These are phyloP conservation scores for Trigoniulus corallinus DNA, from an alignment of 1,140 invertebrate species.

Conservation along the genomic window DNA sequence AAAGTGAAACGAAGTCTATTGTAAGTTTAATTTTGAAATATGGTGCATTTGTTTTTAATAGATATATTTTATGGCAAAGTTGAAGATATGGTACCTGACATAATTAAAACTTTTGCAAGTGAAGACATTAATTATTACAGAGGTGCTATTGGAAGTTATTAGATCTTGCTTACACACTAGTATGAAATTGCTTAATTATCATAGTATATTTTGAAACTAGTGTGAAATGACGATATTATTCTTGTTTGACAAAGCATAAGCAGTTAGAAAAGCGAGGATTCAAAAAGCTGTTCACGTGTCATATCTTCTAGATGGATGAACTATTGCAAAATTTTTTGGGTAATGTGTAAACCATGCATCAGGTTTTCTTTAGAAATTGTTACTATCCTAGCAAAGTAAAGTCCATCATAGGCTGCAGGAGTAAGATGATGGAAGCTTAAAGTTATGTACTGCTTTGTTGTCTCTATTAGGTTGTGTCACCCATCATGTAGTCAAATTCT, in stretches of 20 bases:
- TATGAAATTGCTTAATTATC: slow-evolving; percentile 15
- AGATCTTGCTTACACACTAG: slow-evolving; percentile 65
- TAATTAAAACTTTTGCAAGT: slow-evolving; percentile 28
- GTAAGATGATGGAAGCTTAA: too few relatives aligned
- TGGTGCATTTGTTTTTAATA: neutral
- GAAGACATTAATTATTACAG: slow-evolving; percentile 58
- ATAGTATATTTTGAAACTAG: neutral
- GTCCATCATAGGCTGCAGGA: too few relatives aligned
- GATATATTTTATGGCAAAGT: slow-evolving; percentile 26
- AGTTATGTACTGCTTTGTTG: neutral
- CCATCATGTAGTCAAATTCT: slow-evolving; percentile 62
- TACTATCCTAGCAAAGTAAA: too few relatives aligned
- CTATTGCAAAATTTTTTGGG: slow-evolving; percentile 28
- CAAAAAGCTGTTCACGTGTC: slow-evolving; percentile 33
- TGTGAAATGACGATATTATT: slow-evolving; percentile 4
- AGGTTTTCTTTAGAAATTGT: too few relatives aligned
- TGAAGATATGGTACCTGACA: slow-evolving; percentile 33
- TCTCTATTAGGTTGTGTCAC: slow-evolving; percentile 25
- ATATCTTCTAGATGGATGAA: slow-evolving; percentile 29
- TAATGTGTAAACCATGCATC: neutral
- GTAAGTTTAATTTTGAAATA: neutral
- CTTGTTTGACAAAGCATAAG: slow-evolving; percentile 27
- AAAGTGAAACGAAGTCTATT: slow-evolving; percentile 40
- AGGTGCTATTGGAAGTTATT: slow-evolving; percentile 91
- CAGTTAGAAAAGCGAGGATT: slow-evolving; percentile 24